A percentile compares a stretch with the other conserved stretches of the same genome.
Evolutionary conservation across 2,797 vertebrate genomes (phyloP).

Genomic region (Tapirus indicus): DNA sequence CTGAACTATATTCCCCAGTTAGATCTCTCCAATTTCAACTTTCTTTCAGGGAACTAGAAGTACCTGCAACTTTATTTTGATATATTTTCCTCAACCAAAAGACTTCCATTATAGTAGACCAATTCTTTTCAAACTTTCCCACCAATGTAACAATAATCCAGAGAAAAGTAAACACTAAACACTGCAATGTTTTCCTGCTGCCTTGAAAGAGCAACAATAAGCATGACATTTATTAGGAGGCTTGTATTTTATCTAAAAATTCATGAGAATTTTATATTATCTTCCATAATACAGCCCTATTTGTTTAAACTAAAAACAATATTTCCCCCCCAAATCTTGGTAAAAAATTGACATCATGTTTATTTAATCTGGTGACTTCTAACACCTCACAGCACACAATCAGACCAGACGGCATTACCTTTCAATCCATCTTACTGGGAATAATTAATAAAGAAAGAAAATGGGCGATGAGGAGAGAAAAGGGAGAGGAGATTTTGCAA

Average conservation of each 20-base stretch:
- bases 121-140: not conserved
- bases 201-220: slow-evolving; percentile 19
- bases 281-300: not conserved
- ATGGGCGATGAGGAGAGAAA: not conserved
- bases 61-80: not conserved
- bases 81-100: not conserved
- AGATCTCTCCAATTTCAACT: not conserved
- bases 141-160: not conserved
- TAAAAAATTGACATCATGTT: not conserved
- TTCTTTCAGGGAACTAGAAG: not conserved
- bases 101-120: not conserved
- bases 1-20: not conserved
- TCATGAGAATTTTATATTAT: not conserved
- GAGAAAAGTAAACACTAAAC: not conserved
- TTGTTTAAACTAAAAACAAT: not conserved
- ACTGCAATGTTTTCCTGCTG: not conserved
- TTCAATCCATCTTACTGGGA: not conserved
- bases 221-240: not conserved
- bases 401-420: not conserved
- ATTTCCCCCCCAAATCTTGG: not conserved
- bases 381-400: not conserved
- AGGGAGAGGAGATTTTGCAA: not conserved
- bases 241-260: not conserved
- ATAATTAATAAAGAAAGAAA: slow-evolving; percentile 10
- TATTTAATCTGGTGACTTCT: not conserved